Evolutionary conservation across 2,113 vertebrate species (phyloP).

Genomic region (Oncorhynchus gorbuscha): DNA sequence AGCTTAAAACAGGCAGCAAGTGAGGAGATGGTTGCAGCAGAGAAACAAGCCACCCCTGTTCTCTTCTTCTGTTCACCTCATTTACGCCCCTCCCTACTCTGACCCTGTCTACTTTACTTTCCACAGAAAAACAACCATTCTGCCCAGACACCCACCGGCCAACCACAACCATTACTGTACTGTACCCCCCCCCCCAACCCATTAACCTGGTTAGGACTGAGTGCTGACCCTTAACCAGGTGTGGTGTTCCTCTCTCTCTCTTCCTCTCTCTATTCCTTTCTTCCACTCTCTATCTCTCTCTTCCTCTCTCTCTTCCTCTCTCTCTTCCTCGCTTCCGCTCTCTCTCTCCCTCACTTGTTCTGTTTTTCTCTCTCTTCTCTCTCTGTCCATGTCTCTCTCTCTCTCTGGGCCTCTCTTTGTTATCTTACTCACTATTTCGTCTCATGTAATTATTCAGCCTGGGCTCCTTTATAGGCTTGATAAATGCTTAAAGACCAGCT

Average conservation of each 20-base stretch:
- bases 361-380: background rate
- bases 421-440: background rate
- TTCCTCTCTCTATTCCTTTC: background rate
- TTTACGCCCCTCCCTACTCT: background rate
- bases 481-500: constrained; percentile 11
- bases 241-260: constrained; percentile 21
- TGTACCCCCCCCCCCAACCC: constrained; percentile 23
- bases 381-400: background rate
- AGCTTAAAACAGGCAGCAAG: constrained; percentile 73
- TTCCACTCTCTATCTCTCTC: too few species aligned
- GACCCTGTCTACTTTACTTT: background rate
- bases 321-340: too few species aligned
- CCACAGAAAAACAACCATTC: background rate
- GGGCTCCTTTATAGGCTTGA: background rate
- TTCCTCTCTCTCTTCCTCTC: background rate
- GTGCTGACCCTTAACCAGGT: constrained; percentile 60
- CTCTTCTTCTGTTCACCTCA: constrained; percentile 29
- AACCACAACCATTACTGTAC: background rate
- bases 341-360: background rate
- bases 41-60: constrained; percentile 42
- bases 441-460: background rate
- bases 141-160: background rate
- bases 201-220: constrained; percentile 65
- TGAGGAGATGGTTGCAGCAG: constrained; percentile 48
- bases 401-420: background rate